A percentile compares a stretch with the other conserved stretches of the same genome.
Evolutionary conservation across 2,888 invertebrate genomes (phyloP).

Genomic region (Polyploca ridens): DNA sequence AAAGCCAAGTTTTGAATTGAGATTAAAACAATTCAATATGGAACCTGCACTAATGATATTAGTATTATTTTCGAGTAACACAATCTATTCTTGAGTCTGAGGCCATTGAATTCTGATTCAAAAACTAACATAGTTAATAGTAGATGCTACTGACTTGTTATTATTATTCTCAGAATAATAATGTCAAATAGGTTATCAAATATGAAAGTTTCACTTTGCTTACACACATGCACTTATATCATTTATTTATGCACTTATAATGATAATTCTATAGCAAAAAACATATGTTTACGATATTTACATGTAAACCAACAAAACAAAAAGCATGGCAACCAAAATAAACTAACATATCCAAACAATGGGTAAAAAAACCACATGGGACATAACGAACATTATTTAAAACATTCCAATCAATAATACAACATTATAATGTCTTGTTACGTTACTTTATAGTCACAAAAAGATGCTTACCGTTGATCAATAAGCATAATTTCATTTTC

Average conservation of each 20-base stretch:
- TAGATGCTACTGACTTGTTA: not conserved
- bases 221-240: not conserved
- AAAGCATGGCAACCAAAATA: conserved; percentile 15
- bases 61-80: too few relatives aligned
- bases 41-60: too few relatives aligned
- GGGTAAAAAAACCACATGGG: conserved; percentile 20
- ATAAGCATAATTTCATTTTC: conserved; percentile 89
- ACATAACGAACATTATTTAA: not conserved
- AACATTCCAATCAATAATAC: not conserved
- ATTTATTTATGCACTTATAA: not conserved
- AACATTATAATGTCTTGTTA: not conserved
- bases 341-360: conserved; percentile 15
- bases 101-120: too few relatives aligned
- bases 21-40: too few relatives aligned
- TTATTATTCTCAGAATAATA: not conserved
- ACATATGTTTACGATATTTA: not conserved
- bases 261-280: not conserved
- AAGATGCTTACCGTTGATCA: conserved; percentile 84
- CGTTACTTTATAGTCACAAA: not conserved
- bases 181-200: conserved; percentile 6
- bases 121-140: too few relatives aligned
- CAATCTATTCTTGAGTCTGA: too few relatives aligned
- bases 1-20: too few relatives aligned
- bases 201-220: not conserved
- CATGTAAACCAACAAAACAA: not conserved